phyloP scores from a whole-genome alignment of 2,888 invertebrate genomes.

The Tubulanus polymorphus region DNA sequence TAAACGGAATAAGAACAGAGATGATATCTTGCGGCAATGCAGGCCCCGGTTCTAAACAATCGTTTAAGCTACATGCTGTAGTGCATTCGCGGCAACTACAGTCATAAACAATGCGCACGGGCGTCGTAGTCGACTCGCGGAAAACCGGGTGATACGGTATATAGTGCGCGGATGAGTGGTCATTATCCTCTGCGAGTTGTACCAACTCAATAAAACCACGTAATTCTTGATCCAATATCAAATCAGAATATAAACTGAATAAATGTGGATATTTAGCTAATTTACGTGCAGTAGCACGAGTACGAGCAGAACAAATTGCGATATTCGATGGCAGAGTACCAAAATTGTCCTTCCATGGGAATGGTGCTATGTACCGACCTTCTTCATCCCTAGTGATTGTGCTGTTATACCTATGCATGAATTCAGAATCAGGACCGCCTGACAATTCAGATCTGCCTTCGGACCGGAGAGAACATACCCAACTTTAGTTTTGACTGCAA shows the following conservation, averaged over 20 bases:
- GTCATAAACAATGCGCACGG: conserved; percentile 13
- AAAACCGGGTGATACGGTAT: conserved; percentile 13
- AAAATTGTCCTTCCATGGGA: too few relatives aligned
- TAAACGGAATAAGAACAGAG: conserved; percentile 1
- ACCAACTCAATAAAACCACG: conserved; percentile 14
- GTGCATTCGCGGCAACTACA: too few relatives aligned
- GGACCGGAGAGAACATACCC: too few relatives aligned
- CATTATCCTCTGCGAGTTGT: background rate
- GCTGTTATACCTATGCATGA: too few relatives aligned
- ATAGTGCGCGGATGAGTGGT: conserved; percentile 6
- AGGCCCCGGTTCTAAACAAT: conserved; percentile 12
- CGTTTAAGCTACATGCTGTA: conserved; percentile 15
- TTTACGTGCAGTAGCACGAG: too few relatives aligned
- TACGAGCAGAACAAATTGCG: too few relatives aligned
- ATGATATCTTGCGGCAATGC: conserved; percentile 9
- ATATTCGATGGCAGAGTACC: too few relatives aligned
- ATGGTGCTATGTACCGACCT: too few relatives aligned
- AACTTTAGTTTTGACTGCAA: too few relatives aligned
- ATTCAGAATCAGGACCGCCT: too few relatives aligned
- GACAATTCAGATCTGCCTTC: too few relatives aligned
- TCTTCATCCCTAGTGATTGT: too few relatives aligned
- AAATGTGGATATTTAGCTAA: conserved; percentile 7
- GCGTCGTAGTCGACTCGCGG: background rate
- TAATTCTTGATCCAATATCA: conserved; percentile 8
- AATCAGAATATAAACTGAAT: conserved; percentile 6